Base-by-base conservation (phyloP, 2,113 vertebrate genomes). In the Ascaphus truei region DNA sequence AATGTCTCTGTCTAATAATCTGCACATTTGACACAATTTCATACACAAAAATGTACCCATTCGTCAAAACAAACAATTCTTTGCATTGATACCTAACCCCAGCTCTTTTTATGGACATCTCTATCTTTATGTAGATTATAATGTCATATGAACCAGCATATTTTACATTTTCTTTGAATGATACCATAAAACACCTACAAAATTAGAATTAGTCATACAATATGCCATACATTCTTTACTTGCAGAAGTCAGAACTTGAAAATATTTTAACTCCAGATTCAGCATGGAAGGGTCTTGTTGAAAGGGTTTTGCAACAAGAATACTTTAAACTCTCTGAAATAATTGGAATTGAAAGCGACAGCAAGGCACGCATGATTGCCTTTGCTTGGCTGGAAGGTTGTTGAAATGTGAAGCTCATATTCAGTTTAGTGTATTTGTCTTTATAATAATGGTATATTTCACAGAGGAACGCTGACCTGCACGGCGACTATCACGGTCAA, bases 281-380 rank as follows among this genome's bases (percentile, higher is more conserved):
- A 18, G 41, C n/a, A 18, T 13, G n/a, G 41, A 45, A 45, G 10
- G 41, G 15, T 13, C 20, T 45, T 13, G 16, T 45, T 45, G 9
- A 45, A 45, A 45, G 16, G 41, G 13, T 45, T 45, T 45, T 45
- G n/a, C n/a, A 45, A 7, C 5, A 74, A 74, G 73, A 80, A 78
- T 37, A 75, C 58, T 75, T 78, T 75, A 78, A 77, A 80, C 76
- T 80, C 76, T 73, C 74, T 80, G 27, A 78, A 82, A 76, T 77
- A 72, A 76, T 79, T 69, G 81, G 75, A 73, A 82, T 80, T 81
- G 72, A 71, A 83, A 82, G 78, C 53, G 77, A 83, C 76, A 83
- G 78, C 74, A 80, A 78, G 76, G 73, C 68, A 78, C 79, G 81
- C 78, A 84, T 80, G 79, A 83, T 60, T 83, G 75, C 75, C 0